Conservation (phyloP, 1,140 invertebrate genomes). For the Scaptomyza pallida region DNA sequence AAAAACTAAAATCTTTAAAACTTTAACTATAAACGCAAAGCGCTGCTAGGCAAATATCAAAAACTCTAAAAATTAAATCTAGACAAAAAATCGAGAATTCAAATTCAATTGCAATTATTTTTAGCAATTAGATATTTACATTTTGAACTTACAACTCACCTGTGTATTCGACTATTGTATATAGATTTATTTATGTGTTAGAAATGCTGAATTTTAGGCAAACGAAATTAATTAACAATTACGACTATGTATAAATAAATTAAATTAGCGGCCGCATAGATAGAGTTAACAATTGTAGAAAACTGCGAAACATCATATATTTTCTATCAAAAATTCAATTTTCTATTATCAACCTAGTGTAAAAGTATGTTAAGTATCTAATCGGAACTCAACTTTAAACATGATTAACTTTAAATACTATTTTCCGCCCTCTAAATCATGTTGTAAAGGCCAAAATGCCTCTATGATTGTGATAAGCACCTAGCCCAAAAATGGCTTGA, state of each 20-base stretch:
- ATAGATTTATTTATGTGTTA: conserved; percentile 61
- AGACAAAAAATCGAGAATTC: conserved; percentile 59
- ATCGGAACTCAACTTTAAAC: no score
- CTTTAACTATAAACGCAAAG: conserved; percentile 47
- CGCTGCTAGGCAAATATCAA: conserved; percentile 54
- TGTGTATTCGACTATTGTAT: conserved; percentile 66
- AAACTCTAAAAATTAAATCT: conserved; percentile 68
- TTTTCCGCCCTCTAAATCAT: no score
- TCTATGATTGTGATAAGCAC: conserved; percentile 4
- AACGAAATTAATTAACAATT: conserved; percentile 53
- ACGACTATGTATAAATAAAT: conserved; percentile 40
- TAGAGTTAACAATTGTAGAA: conserved; percentile 32
- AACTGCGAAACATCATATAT: conserved; percentile 46
- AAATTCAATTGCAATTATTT: conserved; percentile 80
- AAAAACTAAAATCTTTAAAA: conserved; percentile 42
- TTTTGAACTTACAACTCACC: conserved; percentile 41
- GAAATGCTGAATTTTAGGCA: conserved; percentile 74
- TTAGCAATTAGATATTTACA: conserved; percentile 61
- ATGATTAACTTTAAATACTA: no score
- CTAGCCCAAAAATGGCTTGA: conserved; percentile 8
- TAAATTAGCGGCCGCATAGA: conserved; percentile 41
- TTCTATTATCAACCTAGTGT: no score
- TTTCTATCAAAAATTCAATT: no score
- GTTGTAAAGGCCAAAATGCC: no score
- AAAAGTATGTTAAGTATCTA: no score